A percentile compares a stretch with the other conserved stretches of the same genome.
These are phyloP conservation scores for Lasaia peninsularis DNA, from an alignment of 1,140 invertebrate species.

Conservation along the genomic window DNA sequence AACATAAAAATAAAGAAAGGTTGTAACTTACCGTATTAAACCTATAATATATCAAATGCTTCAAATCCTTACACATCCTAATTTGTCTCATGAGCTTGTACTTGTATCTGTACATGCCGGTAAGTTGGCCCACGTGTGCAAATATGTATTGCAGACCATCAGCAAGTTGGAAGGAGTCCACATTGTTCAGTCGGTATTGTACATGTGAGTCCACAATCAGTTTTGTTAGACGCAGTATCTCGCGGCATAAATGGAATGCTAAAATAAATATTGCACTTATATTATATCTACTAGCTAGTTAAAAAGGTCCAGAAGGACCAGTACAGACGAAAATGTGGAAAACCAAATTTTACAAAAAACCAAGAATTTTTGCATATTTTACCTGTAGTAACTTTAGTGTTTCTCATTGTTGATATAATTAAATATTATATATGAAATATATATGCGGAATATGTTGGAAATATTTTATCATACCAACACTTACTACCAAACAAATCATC, in stretches of 20 bases:
- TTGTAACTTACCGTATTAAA: constrained; percentile 96
- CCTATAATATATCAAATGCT: constrained; percentile 99
- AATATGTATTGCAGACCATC: constrained; percentile 99
- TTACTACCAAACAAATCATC: too few relatives aligned
- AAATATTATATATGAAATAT: too few relatives aligned
- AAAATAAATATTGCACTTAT: constrained; percentile 28
- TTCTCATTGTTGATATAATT: too few relatives aligned
- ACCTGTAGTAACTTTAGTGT: too few relatives aligned
- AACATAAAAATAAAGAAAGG: not conserved
- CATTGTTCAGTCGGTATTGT: constrained; percentile 99
- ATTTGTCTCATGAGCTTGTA: constrained; percentile 99
- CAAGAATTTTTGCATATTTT: too few relatives aligned
- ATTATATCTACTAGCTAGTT: too few relatives aligned
- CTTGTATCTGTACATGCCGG: constrained; percentile 99
- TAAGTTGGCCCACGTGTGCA: constrained; percentile 99
- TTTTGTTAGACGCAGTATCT: constrained; percentile 98
- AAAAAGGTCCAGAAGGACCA: too few relatives aligned
- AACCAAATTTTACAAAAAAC: too few relatives aligned
- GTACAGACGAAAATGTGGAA: too few relatives aligned
- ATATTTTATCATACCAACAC: too few relatives aligned
- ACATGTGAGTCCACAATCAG: constrained; percentile 99
- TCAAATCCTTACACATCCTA: constrained; percentile 99
- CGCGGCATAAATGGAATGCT: constrained; percentile 99
- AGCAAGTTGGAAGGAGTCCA: constrained; percentile 98
- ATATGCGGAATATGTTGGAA: too few relatives aligned